Conservation (phyloP, 2,888 invertebrate species). For the Parnassius apollo region DNA sequence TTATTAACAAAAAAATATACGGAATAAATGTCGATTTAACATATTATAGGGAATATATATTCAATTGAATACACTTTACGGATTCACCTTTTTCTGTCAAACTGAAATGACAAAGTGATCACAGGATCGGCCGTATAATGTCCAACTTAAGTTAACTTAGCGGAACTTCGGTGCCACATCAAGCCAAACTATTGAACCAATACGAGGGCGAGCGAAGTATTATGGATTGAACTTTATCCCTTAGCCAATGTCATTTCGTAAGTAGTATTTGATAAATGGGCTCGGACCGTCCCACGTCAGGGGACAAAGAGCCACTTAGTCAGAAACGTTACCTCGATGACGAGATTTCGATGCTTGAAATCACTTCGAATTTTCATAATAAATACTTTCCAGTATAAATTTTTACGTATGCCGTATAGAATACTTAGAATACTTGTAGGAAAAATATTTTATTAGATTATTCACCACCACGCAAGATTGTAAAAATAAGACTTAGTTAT, state of each 20-base stretch:
- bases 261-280: constrained; percentile 27
- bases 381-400: background rate
- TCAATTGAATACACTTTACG: constrained; percentile 14
- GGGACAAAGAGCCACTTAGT: constrained; percentile 24
- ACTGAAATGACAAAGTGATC: constrained; percentile 25
- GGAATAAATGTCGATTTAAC: background rate
- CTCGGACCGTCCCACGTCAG: constrained; percentile 24
- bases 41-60: constrained; percentile 5
- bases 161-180: constrained; percentile 21
- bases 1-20: no score
- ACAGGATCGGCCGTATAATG: constrained; percentile 15
- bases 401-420: no score
- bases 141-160: constrained; percentile 25
- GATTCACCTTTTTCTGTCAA: constrained; percentile 14
- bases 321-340: constrained; percentile 20
- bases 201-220: constrained; percentile 17
- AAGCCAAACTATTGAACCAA: constrained; percentile 23
- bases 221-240: constrained; percentile 25
- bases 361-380: background rate
- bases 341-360: constrained; percentile 13
- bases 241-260: constrained; percentile 27
- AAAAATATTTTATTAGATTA: no score
- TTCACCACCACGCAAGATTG: no score
- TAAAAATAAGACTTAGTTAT: no score
- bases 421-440: no score